Conservation (phyloP, 1,140 invertebrate genomes). For the Temnothorax nylanderi region DNA sequence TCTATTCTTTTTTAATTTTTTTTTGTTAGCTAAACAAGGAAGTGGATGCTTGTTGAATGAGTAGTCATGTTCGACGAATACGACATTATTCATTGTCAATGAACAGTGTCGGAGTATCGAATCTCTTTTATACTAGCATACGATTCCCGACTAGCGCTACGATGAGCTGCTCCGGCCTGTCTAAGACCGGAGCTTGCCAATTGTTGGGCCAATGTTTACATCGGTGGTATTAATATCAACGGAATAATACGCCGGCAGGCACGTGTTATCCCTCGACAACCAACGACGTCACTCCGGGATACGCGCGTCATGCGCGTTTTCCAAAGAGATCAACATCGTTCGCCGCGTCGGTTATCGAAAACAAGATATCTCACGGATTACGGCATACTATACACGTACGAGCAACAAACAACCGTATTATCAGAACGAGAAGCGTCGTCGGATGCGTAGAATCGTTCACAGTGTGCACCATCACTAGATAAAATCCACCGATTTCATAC, state of each 20-base stretch:
- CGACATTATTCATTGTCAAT: background rate
- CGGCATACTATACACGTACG: background rate
- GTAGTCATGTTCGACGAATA: background rate
- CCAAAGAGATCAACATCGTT: conserved; percentile 32
- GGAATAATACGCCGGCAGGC: conserved; percentile 33
- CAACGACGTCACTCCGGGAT: conserved; percentile 26
- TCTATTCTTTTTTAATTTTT: background rate
- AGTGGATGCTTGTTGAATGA: conserved; percentile 10
- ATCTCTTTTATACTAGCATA: background rate
- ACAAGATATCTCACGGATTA: conserved; percentile 7
- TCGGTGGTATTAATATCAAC: conserved; percentile 51
- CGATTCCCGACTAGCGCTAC: background rate
- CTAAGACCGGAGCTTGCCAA: conserved; percentile 36
- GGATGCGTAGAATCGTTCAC: background rate
- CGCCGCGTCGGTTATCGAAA: conserved; percentile 21
- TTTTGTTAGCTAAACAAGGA: background rate
- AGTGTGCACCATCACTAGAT: background rate
- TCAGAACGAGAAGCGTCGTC: background rate
- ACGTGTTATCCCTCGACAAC: conserved; percentile 8
- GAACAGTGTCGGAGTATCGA: background rate
- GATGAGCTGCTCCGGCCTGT: background rate
- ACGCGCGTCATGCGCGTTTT: conserved; percentile 40
- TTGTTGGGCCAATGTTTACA: conserved; percentile 51
- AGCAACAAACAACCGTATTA: conserved; percentile 38
- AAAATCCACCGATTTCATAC: background rate